Percentiles rank a stretch among this genome's conserved stretches.
Evolutionary conservation across 2,113 vertebrate genomes (phyloP).

Genomic region (Mixornis gularis): DNA sequence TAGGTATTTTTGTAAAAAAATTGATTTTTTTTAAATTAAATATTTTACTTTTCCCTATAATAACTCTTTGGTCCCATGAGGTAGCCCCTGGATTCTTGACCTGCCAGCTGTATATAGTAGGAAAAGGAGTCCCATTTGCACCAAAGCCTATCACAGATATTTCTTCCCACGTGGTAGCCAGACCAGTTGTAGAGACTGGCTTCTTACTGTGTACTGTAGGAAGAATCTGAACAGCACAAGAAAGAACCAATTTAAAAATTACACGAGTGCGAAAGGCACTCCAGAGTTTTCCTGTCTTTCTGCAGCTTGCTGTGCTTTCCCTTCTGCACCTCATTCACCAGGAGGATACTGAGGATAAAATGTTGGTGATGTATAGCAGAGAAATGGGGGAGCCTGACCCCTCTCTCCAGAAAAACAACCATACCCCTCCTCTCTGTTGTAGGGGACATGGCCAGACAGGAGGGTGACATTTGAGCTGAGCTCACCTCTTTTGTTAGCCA

Average conservation of each 20-base stretch:
- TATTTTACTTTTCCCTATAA: not conserved
- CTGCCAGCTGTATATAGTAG: not conserved
- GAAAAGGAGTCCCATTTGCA: not conserved
- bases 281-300: not conserved
- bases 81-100: not conserved
- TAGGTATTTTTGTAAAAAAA: not conserved
- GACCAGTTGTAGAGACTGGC: not conserved
- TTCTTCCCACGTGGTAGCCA: not conserved
- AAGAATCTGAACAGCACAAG: not conserved
- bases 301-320: not conserved
- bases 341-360: not conserved
- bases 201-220: not conserved
- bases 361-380: not conserved
- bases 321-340: not conserved
- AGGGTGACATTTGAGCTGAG: not conserved
- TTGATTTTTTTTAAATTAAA: not conserved
- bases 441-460: fast-evolving
- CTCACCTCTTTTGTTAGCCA: not conserved
- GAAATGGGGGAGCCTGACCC: not conserved
- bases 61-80: not conserved
- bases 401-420: not conserved
- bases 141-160: not conserved
- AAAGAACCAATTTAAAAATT: not conserved
- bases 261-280: not conserved
- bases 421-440: not conserved